These are phyloP conservation scores for Arctocebus calabarensis DNA, from an alignment of 2,797 vertebrate species.

Conservation along the genomic window DNA sequence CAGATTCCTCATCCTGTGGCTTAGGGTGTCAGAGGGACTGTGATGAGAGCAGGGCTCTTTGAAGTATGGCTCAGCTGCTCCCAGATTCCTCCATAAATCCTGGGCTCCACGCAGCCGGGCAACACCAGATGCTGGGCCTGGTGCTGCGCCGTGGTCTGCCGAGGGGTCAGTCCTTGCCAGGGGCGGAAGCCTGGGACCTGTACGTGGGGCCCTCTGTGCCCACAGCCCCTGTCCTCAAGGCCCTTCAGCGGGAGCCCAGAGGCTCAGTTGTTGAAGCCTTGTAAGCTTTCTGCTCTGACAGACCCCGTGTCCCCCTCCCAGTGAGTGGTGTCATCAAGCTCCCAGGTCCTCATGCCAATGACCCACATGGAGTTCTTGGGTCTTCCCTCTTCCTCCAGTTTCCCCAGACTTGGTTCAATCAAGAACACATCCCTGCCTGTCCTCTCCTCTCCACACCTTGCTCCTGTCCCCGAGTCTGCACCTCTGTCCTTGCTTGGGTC, in stretches of 20 bases:
- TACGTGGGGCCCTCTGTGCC: rapidly evolving
- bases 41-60: neutral
- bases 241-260: neutral
- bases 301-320: neutral
- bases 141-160: too few species aligned
- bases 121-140: too few species aligned
- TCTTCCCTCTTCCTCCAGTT: neutral
- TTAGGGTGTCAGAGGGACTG: neutral
- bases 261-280: neutral
- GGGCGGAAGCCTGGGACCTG: neutral
- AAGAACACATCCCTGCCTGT: neutral
- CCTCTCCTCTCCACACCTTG: rapidly evolving
- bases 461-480: neutral
- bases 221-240: rapidly evolving
- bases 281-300: neutral
- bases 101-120: neutral
- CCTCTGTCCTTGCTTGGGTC: neutral
- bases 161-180: neutral
- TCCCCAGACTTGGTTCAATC: neutral
- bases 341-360: neutral
- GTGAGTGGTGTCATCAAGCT: neutral
- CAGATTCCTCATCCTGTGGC: neutral
- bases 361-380: rapidly evolving
- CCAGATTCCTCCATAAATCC: slow-evolving; percentile 7
- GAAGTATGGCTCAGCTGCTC: neutral